Percentiles rank a stretch among this genome's conserved stretches.
Conservation (phyloP, 2,113 vertebrate species). For the Proteles cristata region DNA sequence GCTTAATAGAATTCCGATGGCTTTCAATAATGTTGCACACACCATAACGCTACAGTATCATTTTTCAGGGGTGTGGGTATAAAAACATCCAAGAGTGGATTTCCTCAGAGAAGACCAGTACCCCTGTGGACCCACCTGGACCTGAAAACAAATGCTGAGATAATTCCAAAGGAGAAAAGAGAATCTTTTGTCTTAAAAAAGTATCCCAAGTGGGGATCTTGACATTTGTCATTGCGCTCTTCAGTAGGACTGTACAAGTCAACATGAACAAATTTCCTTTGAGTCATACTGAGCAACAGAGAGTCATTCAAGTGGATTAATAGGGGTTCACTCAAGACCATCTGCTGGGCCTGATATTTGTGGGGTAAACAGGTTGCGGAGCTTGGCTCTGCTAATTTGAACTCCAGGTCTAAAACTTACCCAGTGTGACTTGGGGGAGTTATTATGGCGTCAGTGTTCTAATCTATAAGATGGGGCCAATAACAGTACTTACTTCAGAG, state of each 20-base stretch:
- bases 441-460: background rate
- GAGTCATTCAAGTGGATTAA: background rate
- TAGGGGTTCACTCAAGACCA: background rate
- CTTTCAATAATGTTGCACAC: slow-evolving; percentile 77
- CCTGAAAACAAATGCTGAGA: slow-evolving; percentile 79
- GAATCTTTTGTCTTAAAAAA: slow-evolving; percentile 73
- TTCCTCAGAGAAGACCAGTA: slow-evolving; percentile 80
- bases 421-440: background rate
- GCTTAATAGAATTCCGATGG: slow-evolving; percentile 78
- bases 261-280: slow-evolving; percentile 77
- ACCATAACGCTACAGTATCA: slow-evolving; percentile 71
- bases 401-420: background rate
- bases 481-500: background rate
- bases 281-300: slow-evolving; percentile 61
- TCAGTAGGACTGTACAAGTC: slow-evolving; percentile 67
- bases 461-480: background rate
- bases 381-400: background rate
- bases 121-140: slow-evolving; percentile 55
- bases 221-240: slow-evolving; percentile 67
- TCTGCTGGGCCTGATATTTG: background rate
- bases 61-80: slow-evolving; percentile 71
- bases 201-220: slow-evolving; percentile 68
- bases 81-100: slow-evolving; percentile 76
- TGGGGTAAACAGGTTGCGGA: background rate
- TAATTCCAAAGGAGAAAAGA: slow-evolving; percentile 75